These are phyloP conservation scores for Chaetogeoica ovagalla DNA, from an alignment of 2,888 invertebrate genomes.

Conservation along the genomic window DNA sequence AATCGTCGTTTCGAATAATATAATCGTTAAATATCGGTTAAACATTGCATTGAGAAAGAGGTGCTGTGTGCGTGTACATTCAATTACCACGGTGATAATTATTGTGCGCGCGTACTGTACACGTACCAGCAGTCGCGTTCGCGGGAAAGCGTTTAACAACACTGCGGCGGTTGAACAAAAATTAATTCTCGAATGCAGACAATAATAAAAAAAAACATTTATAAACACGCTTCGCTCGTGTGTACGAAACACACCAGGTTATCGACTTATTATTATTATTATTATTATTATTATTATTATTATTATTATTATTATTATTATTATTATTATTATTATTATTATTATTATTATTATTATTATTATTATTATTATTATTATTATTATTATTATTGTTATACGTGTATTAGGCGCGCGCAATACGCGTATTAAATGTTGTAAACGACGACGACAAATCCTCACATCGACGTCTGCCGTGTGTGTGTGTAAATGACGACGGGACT, in stretches of 20 bases:
- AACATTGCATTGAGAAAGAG: too few relatives aligned
- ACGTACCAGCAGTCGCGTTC: too few relatives aligned
- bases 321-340: neutral
- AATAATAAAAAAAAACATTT: neutral
- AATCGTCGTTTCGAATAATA: neutral
- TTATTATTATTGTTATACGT: neutral
- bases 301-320: neutral
- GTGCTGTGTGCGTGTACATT: neutral
- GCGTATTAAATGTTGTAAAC: neutral
- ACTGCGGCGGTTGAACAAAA: neutral
- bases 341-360: neutral
- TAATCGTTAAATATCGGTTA: neutral
- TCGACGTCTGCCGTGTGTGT: too few relatives aligned
- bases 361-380: neutral
- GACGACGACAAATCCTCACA: neutral
- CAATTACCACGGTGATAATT: neutral
- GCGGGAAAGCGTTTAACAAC: neutral
- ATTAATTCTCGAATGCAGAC: slow-evolving; percentile 11
- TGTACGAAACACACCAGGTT: slow-evolving; percentile 15
- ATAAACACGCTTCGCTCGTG: neutral
- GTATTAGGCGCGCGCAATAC: neutral
- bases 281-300: neutral
- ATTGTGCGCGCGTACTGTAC: neutral
- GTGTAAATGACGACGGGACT: too few relatives aligned
- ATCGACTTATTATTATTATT: slow-evolving; percentile 7